Base-by-base conservation (phyloP, 2,113 vertebrate species). In the Onychostoma macrolepis region DNA sequence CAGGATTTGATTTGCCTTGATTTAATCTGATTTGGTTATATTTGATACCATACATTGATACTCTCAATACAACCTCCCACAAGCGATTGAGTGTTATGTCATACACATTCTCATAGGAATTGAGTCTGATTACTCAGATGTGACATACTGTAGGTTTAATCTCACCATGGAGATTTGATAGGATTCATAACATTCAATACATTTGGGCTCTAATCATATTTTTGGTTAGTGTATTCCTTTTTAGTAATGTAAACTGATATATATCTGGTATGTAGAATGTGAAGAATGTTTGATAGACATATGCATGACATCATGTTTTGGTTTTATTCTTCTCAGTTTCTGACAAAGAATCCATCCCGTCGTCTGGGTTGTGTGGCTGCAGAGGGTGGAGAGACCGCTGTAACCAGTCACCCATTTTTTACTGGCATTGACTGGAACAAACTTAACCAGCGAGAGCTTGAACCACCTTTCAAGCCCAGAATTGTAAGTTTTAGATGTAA, bases 391-490 rank as follows among this genome's bases (percentile, higher is more conserved):
- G 98, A 99, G 86, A 91, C 86, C 0, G 96, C 97, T 0, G 97
- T 99, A 87, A 93, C 94, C 83, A 90, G 90, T 89, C 98, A 99
- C 33, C 84, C 93, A 69, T 99, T 99, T 94, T 99, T 99, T 92
- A 91, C 92, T 21, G 91, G 91, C 83, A 96, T 99, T 9, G 94
- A 99, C 89, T 99, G 98, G 98, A 94, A 97, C 71, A 95, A 96
- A 83, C 94, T 99, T 63, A 97, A 97, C 92, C 94, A 92, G 61
- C 95, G 96, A 87, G 96, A 96, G 87, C 90, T 99, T 38, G 97
- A 99, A 89, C 98, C 98, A 0, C 98, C 98, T 0, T 99, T 99
- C 95, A 96, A 97, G 86, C 98, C 98, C 78, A 94, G 97, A 86
- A 99, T 99, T 6, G 98, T 99, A 96, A 93, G 95, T 93, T 45